phyloP scores from a whole-genome alignment of 2,888 invertebrate species.

The Xylota sylvarum region DNA sequence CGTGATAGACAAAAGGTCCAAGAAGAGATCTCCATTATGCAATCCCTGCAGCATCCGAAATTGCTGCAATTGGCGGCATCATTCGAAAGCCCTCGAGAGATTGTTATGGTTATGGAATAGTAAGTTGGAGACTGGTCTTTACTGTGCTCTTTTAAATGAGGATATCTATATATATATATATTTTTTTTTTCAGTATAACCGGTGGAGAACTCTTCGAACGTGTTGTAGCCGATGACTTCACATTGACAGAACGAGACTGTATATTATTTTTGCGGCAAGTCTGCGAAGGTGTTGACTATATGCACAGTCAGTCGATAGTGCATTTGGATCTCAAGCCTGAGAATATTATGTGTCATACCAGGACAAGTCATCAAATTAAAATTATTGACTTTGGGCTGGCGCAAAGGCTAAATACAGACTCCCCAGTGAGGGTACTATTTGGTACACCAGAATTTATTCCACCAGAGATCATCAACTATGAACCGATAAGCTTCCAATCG shows the following conservation, averaged over 20 bases:
- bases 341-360: conserved; percentile 96
- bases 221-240: conserved; percentile 96
- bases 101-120: conserved; percentile 96
- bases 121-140: conserved; percentile 86
- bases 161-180: no score
- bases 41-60: conserved; percentile 92
- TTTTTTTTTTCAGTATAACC: conserved; percentile 89
- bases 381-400: conserved; percentile 98
- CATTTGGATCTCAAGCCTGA: conserved; percentile 98
- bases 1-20: conserved; percentile 91
- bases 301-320: conserved; percentile 93
- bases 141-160: not conserved
- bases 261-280: conserved; percentile 95
- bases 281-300: conserved; percentile 95
- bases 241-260: conserved; percentile 94
- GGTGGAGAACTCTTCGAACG: conserved; percentile 98
- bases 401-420: conserved; percentile 88
- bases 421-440: conserved; percentile 90
- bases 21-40: conserved; percentile 95
- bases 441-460: conserved; percentile 97
- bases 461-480: conserved; percentile 96
- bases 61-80: conserved; percentile 93
- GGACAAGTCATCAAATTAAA: conserved; percentile 94
- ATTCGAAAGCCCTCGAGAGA: conserved; percentile 91
- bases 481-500: conserved; percentile 92